These are phyloP conservation scores for Zaprionus taronus DNA, from an alignment of 1,140 invertebrate species.

Conservation along the genomic window DNA sequence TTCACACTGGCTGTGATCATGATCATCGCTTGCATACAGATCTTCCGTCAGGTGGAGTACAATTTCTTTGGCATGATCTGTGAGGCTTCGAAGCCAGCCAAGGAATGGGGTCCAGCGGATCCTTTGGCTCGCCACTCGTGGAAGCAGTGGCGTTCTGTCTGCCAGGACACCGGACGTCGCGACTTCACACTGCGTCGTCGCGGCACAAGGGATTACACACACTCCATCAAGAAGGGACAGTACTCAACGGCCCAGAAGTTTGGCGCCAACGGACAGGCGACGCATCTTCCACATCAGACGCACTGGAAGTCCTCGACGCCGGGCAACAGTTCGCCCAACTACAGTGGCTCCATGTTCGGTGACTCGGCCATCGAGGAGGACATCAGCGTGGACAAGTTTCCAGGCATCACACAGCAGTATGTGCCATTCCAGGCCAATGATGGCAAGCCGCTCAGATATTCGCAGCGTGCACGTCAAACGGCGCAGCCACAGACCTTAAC, in stretches of 20 bases:
- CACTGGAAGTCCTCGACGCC: conserved; percentile 83
- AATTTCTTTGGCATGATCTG: conserved; percentile 84
- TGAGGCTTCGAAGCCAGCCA: conserved; percentile 81
- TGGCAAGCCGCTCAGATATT: conserved; percentile 69
- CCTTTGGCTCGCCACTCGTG: conserved; percentile 81
- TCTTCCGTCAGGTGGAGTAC: conserved; percentile 83
- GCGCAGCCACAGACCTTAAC: conserved; percentile 66
- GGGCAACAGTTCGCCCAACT: conserved; percentile 84
- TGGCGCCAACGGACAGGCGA: conserved; percentile 48
- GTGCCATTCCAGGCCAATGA: conserved; percentile 75
- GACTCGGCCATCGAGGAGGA: conserved; percentile 84
- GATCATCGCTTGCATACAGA: conserved; percentile 77
- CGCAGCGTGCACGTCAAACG: conserved; percentile 63
- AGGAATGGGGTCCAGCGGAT: conserved; percentile 84
- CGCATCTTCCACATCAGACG: conserved; percentile 51
- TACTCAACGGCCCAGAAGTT: conserved; percentile 71
- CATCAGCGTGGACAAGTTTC: conserved; percentile 83
- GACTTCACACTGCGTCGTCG: conserved; percentile 87
- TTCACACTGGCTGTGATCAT: conserved; percentile 74
- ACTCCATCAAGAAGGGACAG: conserved; percentile 85
- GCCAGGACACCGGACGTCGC: conserved; percentile 85
- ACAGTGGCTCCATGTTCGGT: conserved; percentile 84
- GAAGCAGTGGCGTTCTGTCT: conserved; percentile 84
- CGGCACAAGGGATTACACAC: conserved; percentile 87
- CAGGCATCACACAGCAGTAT: conserved; percentile 73